Base-by-base conservation (phyloP, 2,113 vertebrate species). In the Sorex araneus region DNA sequence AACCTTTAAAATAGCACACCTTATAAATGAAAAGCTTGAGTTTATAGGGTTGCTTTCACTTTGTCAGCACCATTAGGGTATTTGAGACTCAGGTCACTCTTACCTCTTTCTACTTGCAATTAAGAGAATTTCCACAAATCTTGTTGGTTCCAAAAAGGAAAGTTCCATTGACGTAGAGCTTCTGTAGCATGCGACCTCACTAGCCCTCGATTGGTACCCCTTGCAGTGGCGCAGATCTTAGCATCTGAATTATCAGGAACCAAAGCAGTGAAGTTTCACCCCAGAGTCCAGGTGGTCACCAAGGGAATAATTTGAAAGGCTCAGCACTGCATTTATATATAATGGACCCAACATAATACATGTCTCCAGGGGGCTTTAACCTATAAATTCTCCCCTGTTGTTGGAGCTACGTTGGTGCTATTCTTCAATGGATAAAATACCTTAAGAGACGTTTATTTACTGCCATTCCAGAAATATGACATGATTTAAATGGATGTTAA, bases 1-100 rank as follows among this genome's bases (percentile, higher is more conserved):
- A 92, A 77, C 80, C 90, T 97, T 95, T 92, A 73, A 71, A 91
- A 91, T 2, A 78, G 76, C 64, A 66, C 28, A 70, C 43, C 30
- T 11, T 73, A 9, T 93, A 90, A 92, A 89, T 89, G 71, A 82
- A 88, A 69, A 87, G n/a, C 21, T 60, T 13, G 30, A 43, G 64
- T 74, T 87, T 76, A 87, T 36, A n/a, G n/a, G 67, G 25, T 43
- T 28, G 60, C 40, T 95, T 83, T 91, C 90, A 34, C 73, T 95
- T 90, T 83, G 88, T 91, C 11, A 47, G 57, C 11, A 28, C 34
- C 60, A 34, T 84, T 45, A 73, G 36, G 71, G 21, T 21, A 78
- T 47, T 69, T 32, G 30, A 82, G 40, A 21, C 19, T 60, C 1
- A 0, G 76, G 73, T 81, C 40, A 84, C 67, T 43, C 70, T 3